Evolutionary conservation across 2,113 vertebrate species (phyloP).

Genomic region (Strigops habroptila): DNA sequence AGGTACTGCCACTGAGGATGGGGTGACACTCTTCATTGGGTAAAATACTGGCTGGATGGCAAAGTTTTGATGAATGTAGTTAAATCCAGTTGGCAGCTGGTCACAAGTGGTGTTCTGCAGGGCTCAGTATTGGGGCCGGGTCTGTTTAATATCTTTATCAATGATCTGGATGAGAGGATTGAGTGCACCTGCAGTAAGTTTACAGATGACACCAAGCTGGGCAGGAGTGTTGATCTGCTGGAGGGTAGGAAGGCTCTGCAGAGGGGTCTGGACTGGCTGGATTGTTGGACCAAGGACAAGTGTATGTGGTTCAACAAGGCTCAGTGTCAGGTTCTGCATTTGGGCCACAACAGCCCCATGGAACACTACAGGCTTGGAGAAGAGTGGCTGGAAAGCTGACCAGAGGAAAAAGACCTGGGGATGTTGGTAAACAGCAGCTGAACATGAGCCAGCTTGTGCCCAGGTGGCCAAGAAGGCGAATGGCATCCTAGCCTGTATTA

Average conservation of each 20-base stretch:
- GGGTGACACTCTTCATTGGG: not conserved
- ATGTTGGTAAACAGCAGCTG: not conserved
- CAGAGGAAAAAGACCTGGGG: rapidly evolving
- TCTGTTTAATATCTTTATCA: not conserved
- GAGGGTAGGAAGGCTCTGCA: not conserved
- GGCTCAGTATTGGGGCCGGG: not conserved
- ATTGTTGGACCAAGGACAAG: rapidly evolving
- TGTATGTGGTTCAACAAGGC: rapidly evolving
- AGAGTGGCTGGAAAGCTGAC: not conserved
- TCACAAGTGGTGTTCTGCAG: not conserved
- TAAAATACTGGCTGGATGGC: not conserved
- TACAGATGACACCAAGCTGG: rapidly evolving
- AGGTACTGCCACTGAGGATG: not conserved
- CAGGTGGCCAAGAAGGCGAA: not conserved
- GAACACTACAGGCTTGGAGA: rapidly evolving
- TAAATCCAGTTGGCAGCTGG: not conserved
- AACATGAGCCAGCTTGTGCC: not conserved
- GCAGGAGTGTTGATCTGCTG: not conserved
- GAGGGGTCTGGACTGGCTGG: not conserved
- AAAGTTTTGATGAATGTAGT: not conserved
- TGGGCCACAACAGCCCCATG: not conserved
- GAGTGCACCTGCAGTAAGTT: not conserved
- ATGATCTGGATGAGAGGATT: not conserved
- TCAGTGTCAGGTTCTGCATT: rapidly evolving
- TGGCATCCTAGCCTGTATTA: not conserved